These are phyloP conservation scores for Cydia amplana DNA, from an alignment of 1,140 invertebrate species.

Conservation along the genomic window DNA sequence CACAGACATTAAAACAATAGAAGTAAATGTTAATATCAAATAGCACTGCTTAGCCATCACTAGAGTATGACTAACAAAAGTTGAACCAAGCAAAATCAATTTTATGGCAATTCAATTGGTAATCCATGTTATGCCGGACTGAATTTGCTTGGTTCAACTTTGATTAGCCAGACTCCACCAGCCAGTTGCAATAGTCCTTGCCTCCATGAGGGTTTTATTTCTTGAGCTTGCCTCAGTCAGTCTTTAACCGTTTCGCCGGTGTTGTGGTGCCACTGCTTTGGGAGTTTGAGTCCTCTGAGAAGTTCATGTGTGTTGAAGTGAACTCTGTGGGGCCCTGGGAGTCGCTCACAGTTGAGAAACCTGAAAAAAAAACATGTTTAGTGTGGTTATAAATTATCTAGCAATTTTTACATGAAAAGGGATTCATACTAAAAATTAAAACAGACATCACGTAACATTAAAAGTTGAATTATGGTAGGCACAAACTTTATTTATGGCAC, in stretches of 20 bases:
- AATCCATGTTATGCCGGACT: not conserved
- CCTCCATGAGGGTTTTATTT: constrained; percentile 23
- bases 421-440: not conserved
- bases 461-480: not conserved
- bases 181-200: constrained; percentile 21
- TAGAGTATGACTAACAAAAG: constrained; percentile 15
- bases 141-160: not conserved
- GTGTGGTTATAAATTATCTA: too few species aligned
- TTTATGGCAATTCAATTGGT: not conserved
- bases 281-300: constrained; percentile 94
- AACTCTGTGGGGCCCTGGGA: constrained; percentile 92
- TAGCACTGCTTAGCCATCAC: constrained; percentile 26
- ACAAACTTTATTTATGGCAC: not conserved
- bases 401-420: not conserved
- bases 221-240: constrained; percentile 72
- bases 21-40: constrained; percentile 27
- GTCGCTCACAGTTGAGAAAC: constrained; percentile 94
- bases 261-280: constrained; percentile 89
- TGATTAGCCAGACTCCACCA: not conserved
- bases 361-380: constrained; percentile 72
- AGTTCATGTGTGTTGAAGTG: constrained; percentile 89
- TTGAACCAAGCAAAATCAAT: constrained; percentile 3
- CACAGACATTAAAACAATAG: constrained; percentile 30
- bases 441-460: not conserved
- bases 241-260: constrained; percentile 88